Percentiles rank a stretch among this genome's conserved stretches.
Conservation (phyloP, 2,113 vertebrate species). For the Cnemophilus loriae region DNA sequence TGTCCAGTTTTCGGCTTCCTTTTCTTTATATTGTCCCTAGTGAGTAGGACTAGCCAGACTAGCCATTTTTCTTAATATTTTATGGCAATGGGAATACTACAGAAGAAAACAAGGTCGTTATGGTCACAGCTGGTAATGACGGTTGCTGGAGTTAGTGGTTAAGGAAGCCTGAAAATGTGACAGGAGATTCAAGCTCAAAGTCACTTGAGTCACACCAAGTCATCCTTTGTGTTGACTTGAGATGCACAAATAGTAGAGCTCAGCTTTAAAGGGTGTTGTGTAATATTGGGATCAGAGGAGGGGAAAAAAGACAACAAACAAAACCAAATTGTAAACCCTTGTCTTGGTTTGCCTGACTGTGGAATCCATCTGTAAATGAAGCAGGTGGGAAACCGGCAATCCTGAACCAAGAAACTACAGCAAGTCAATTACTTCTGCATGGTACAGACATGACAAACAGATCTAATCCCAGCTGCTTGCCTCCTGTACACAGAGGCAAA, state of each 20-base stretch:
- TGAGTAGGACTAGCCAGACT: background rate
- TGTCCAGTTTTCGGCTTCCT: background rate
- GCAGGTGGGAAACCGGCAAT: background rate
- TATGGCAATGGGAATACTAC: background rate
- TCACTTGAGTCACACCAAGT: background rate
- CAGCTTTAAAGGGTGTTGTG: background rate
- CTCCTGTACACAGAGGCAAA: background rate
- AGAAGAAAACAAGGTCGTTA: background rate
- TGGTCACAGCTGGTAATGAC: background rate
- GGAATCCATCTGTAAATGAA: background rate
- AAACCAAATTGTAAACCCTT: background rate
- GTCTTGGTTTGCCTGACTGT: background rate
- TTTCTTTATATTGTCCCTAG: background rate
- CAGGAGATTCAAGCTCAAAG: background rate
- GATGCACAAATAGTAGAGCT: background rate
- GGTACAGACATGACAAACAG: background rate
- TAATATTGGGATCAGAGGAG: accelerated
- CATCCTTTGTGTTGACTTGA: background rate
- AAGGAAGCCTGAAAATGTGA: background rate
- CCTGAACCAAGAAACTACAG: background rate
- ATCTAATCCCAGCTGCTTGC: background rate
- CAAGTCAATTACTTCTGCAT: background rate
- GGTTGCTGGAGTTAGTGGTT: background rate
- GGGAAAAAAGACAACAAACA: background rate
- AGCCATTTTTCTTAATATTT: background rate